Evolutionary conservation across 2,888 invertebrate genomes (phyloP).

Genomic region (Dicyrtomina minuta): DNA sequence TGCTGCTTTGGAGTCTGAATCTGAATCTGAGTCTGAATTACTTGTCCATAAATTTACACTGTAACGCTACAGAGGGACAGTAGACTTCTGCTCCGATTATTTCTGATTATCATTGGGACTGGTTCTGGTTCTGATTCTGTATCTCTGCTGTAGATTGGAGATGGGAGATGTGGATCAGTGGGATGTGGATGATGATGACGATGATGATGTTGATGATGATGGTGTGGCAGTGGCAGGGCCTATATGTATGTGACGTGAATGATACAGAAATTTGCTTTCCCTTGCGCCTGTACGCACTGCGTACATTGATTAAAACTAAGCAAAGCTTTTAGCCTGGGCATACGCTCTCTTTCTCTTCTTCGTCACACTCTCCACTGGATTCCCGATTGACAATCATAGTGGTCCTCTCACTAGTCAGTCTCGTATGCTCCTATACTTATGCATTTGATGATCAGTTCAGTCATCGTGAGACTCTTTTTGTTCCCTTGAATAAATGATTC

Average conservation of each 20-base stretch:
- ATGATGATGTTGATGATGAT: constrained; percentile 19
- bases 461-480: constrained; percentile 22
- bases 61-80: too few species aligned
- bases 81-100: constrained; percentile 20
- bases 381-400: neutral
- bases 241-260: neutral
- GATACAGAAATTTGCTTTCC: too few species aligned
- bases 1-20: neutral
- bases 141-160: too few species aligned
- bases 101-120: too few species aligned
- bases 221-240: constrained; percentile 28
- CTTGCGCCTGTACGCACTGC: neutral
- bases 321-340: constrained; percentile 17
- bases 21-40: neutral
- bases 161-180: constrained; percentile 7
- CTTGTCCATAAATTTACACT: neutral
- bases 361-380: neutral
- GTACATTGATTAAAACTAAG: constrained; percentile 29
- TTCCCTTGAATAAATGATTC: constrained; percentile 14
- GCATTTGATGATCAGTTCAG: constrained; percentile 27
- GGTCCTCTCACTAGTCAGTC: neutral
- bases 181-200: neutral
- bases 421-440: neutral
- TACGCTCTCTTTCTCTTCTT: too few species aligned
- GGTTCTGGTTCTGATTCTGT: too few species aligned